Evolutionary conservation across 1,140 invertebrate genomes (phyloP), one percentile per base, ranked within the genome.

Genomic region (Fragariocoptes setiger): DNA sequence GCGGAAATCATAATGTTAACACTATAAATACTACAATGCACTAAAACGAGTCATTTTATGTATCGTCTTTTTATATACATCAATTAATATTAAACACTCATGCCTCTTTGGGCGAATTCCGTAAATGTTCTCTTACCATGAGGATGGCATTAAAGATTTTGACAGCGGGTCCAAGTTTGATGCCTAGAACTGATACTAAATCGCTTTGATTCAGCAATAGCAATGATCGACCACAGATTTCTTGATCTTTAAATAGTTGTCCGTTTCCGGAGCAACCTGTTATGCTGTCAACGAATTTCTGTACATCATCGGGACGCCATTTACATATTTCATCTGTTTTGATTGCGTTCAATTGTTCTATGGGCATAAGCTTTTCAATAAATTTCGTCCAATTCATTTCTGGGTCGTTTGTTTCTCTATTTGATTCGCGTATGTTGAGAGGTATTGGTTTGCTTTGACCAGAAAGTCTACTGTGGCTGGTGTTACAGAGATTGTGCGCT

Each of bases 171-270:
- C 83, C 85, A 1, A 92, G 64, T 53, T 88, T 88, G 64, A 94
- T 85, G 22, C 70, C 72, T 67, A 94, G 80, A 13, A 78, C 75
- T 19, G 74, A 73, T 62, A 90, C 82, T 8, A 94, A 59, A 60
- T 94, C 83, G 52, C 86, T 78, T 42, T 82, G 80, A 53, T 82
- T 80, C 15, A 92, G 67, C 37, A 90, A 60, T 61, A 90, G 68
- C 16, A 94, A 56, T 3, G 83, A 82, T 55, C 88, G 79, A 0
- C 83, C 83, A 53, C 90, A 83, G 47, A 92, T 88, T 59, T 90
- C 78, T 54, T 90, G 80, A 41, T 8, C 8, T n/a, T 31, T n/a
- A 31, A 31, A 31, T n/a, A 31, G n/a, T 31, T 31, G 25, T 31
- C 25, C 25, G n/a, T 31, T 8, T 8, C 25, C 25, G 8, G 25